These are phyloP conservation scores for Amblyopsis hoosieri DNA, from an alignment of 2,797 vertebrate species.

Conservation along the genomic window DNA sequence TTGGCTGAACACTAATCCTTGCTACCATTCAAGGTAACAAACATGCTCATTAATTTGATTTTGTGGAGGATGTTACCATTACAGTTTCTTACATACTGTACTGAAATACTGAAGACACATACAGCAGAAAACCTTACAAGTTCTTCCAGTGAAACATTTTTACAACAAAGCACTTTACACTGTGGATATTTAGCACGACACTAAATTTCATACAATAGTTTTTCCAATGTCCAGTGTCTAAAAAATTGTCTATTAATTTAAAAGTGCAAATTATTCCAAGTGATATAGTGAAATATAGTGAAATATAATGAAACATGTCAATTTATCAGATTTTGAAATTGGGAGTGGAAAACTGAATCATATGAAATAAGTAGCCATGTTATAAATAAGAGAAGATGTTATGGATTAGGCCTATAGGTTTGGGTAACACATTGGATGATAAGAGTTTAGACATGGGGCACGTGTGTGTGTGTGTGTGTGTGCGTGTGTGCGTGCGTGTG, in stretches of 20 bases:
- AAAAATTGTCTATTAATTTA: conserved; percentile 3
- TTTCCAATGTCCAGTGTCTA: conserved; percentile 29
- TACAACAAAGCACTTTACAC: conserved; percentile 1
- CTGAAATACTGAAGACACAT: conserved; percentile 5
- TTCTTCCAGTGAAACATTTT: conserved; percentile 33
- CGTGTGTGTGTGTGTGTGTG: too few species aligned
- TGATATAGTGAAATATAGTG: too few species aligned
- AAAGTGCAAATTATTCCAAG: too few species aligned
- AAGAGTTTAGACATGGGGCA: too few species aligned
- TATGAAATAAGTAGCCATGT: too few species aligned
- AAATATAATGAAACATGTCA: too few species aligned
- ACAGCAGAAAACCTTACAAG: conserved; percentile 3
- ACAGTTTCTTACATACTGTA: not conserved
- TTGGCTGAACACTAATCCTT: conserved; percentile 58
- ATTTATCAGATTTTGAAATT: too few species aligned
- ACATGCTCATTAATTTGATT: conserved; percentile 21
- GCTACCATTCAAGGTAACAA: conserved; percentile 40
- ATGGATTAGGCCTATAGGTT: too few species aligned
- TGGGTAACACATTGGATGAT: too few species aligned
- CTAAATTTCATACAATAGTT: conserved; percentile 20
- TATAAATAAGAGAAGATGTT: too few species aligned
- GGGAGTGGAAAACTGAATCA: too few species aligned
- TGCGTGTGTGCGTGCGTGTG: too few species aligned
- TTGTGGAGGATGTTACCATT: conserved; percentile 16
- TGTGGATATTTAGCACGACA: conserved; percentile 8